Evolutionary conservation across 2,113 vertebrate genomes (phyloP), one percentile per base, ranked within the genome.

Genomic region (Corythornis madagascariensis): DNA sequence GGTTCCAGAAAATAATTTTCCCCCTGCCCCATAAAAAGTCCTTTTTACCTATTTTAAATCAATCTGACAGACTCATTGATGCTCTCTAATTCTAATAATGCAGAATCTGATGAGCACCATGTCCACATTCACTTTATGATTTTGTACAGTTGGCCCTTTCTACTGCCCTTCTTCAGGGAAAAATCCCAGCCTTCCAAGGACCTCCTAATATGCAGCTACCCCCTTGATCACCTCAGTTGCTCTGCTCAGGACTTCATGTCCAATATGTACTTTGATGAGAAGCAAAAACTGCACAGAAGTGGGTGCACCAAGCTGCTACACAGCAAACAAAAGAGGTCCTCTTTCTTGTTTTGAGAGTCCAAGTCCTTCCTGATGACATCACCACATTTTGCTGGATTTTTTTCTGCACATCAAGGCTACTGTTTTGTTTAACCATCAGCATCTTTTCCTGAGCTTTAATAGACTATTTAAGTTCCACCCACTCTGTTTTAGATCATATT

Each of bases 1-100:
- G 48, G 78, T 89, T 93, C 87, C 84, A 93, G 89, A 95, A 93
- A 63, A 78, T 87, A 84, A 84, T 86, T 90, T 89, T 48, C 26
- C 40, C 26, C 38, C 73, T 73, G 56, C 24, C 35, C 63, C 6
- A 1, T n/a, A 55, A 24, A 50, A 88, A 94, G 47, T 71, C 86
- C 43, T n/a, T 91, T 95, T 69, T 6, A 73, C 79, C 42, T 42
- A 42, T 91, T 92, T 87, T 13, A 74, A 72, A 73, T 45, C 55
- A 17, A 66, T 16, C 64, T 38, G 8, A 28, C 48, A 61, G 57
- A 22, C 59, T 65, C 48, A 61, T 38, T 0, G 0, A 31, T 18
- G 59, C 57, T 50, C 71, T 72, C 40, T 60, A 16, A 21, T 35
- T 35, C 50, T 52, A 42, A 21, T 26, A 35, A 22, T 7, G n/a